phyloP scores from a whole-genome alignment of 1,140 invertebrate species.

The Hesperophylax magnus region DNA sequence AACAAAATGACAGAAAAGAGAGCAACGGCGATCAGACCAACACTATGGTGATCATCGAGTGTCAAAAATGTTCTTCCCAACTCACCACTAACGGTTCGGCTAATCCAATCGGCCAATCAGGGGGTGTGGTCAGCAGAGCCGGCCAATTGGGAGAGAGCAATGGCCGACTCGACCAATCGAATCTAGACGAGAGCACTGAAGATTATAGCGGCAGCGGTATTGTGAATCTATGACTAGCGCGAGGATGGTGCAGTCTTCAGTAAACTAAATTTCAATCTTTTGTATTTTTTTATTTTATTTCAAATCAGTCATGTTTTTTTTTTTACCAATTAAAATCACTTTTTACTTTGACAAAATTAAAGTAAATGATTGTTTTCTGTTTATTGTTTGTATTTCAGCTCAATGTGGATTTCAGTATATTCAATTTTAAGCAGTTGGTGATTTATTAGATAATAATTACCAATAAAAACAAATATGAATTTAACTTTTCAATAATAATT shows the following conservation, averaged over 20 bases:
- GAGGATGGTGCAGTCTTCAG: conserved; percentile 70
- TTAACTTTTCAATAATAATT: no score
- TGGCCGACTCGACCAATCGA: conserved; percentile 23
- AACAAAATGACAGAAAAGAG: conserved; percentile 56
- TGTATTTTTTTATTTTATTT: not conserved
- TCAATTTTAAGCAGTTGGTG: no score
- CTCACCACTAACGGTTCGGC: conserved; percentile 52
- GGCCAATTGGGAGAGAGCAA: not conserved
- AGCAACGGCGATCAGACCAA: conserved; percentile 66
- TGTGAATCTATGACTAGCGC: conserved; percentile 66
- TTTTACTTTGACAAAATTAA: no score
- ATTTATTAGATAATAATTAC: no score
- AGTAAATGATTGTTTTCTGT: no score
- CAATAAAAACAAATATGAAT: no score
- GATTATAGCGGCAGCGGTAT: conserved; percentile 61
- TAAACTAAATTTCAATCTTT: conserved; percentile 44
- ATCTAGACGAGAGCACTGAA: conserved; percentile 58
- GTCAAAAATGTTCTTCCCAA: conserved; percentile 57
- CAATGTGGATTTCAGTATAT: no score
- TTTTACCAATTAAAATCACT: not conserved
- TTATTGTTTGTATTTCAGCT: no score
- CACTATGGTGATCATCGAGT: conserved; percentile 66
- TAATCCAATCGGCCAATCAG: not conserved
- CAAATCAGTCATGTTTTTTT: not conserved
- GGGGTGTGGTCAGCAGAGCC: not conserved